Base-by-base conservation (phyloP, 2,888 invertebrate genomes). In the Clanis bilineata region DNA sequence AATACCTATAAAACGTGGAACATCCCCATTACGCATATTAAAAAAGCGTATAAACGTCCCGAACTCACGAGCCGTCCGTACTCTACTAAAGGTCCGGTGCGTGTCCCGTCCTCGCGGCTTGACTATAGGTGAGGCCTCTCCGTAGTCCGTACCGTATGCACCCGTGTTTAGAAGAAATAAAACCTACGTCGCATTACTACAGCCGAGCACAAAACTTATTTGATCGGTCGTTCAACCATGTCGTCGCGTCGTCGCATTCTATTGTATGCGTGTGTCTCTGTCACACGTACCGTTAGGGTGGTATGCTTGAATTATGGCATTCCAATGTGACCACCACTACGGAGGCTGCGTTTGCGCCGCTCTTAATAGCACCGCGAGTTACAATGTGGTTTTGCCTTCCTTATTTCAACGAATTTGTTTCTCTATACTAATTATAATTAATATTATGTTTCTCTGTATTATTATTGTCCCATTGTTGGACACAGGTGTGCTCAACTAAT, bases 181-280 rank as follows among this genome's bases (percentile, higher is more conserved):
- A 89, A 86, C 86, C 86, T 85, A 86, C 87, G 83, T 85, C 82
- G 86, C 84, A 85, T 51, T 86, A 89, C 85, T 85, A 85, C 79
- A 80, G 85, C 82, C 74, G 81, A 82, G 86, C 85, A 89, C 88
- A 86, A 89, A 86, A 90, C 90, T 90, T 90, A 90, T 91, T 90
- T 91, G 91, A 91, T 90, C 90, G 91, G 91, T 90, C 91, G 90
- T 91, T 91, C 90, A 91, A 91, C 91, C 90, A 87, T 86, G 86
- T 84, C 87, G 83, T 71, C 74, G 68, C 68, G 71, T 69, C 71
- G 63, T 83, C 80, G 72, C 79, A 64, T 66, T 88, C 80, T 64
- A 65, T 61, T 77, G 59, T 65, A 75, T 82, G 75, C 67, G 68
- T 69, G 67, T 68, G 74, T 88, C 89, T 73, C 84, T 60, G 68